Percentiles rank a stretch among this genome's conserved stretches.
Evolutionary conservation across 2,113 vertebrate species (phyloP).

Genomic region (Rhipidura dahli): DNA sequence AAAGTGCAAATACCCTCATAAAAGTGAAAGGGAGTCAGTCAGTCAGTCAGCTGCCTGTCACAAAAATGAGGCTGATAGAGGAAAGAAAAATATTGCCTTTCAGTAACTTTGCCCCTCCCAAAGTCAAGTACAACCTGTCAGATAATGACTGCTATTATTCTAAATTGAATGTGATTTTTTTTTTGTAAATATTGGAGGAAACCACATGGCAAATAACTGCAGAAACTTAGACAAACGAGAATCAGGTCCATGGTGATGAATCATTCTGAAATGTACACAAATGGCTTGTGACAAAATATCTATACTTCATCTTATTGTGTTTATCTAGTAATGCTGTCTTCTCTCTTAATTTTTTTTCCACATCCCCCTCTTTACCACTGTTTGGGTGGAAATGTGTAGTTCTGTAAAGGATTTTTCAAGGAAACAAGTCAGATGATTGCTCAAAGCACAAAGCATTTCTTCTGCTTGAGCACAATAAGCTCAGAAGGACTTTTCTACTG

Average conservation of each 20-base stretch:
- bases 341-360: neutral
- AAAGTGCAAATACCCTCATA: neutral
- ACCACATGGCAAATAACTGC: neutral
- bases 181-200: neutral
- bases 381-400: neutral
- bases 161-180: neutral
- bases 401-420: neutral
- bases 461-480: neutral
- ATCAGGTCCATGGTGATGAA: neutral
- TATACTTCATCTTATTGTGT: neutral
- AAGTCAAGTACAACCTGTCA: neutral
- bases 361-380: rapidly evolving
- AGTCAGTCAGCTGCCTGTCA: neutral
- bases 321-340: neutral
- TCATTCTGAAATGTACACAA: neutral
- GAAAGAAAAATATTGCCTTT: neutral
- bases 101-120: neutral
- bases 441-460: neutral
- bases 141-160: neutral
- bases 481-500: neutral
- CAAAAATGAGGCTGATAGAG: neutral
- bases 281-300: neutral
- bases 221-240: neutral
- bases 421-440: neutral
- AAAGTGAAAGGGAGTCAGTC: neutral